Base-by-base conservation (phyloP, 2,888 invertebrate genomes). In the Romanomermis culicivorax region DNA sequence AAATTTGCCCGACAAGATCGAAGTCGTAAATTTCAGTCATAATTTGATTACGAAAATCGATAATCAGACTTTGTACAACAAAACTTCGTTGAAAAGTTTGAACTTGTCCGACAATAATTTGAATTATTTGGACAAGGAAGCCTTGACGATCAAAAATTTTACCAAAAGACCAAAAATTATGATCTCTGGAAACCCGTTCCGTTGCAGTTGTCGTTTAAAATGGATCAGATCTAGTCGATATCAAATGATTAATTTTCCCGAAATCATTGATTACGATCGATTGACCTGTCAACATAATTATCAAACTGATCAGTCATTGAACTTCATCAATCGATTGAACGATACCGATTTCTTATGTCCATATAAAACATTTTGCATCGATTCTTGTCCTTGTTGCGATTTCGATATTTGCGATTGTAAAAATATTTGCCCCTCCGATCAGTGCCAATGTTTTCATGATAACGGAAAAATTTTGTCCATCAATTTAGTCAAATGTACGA, bases 351-450 rank as follows among this genome's bases (percentile, higher is more conserved):
- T 36, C 36, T 17, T 85, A 61, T 85, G 85, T 71, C 80, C 81
- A 68, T 85, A 85, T 69, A 80, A 82, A 59, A 78, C 80, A 59
- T 83, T 85, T 66, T 87, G 86, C 70, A 84, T 84, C 69, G 82
- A 84, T 2, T 72, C 83, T 59, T 87, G 86, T 68, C 82, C 84
- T 66, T 87, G 86, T 67, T 87, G 86, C 70, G 85, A 85, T 69
- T 87, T 83, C 68, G 85, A 85, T 65, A 83, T 83, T 36, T 87
- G 86, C 69, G 86, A 87, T 71, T 87, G 86, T 73, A 83, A 86
- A 75, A 85, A 85, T 81, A 83, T 82, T 52, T 87, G 86, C 66
- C 86, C 86, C 26, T 77, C 76, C 55, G 29, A 49, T 4, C 83
- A 83, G 67, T 87, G 86, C 72, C 81, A 82, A 55, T 87, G 86